Evolutionary conservation across 2,888 invertebrate genomes (phyloP).

Genomic region (Epinotia demarniana): DNA sequence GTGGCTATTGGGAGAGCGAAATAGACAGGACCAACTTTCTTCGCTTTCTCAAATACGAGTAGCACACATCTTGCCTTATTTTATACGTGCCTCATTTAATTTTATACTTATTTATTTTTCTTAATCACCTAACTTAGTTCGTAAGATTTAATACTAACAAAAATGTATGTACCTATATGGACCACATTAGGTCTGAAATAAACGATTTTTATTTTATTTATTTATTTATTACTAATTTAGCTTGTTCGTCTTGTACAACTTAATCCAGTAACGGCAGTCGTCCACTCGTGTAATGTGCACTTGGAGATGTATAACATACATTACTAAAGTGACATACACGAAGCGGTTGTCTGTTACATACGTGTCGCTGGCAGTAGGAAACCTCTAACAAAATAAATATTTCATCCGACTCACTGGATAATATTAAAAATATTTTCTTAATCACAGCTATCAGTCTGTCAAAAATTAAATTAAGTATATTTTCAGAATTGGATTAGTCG

Average conservation of each 20-base stretch:
- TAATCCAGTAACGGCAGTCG: conserved; percentile 61
- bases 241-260: conserved; percentile 71
- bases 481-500: conserved; percentile 82
- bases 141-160: too few species aligned
- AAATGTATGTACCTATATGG: too few species aligned
- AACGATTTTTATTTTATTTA: too few species aligned
- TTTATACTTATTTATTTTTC: too few species aligned
- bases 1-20: too few species aligned
- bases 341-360: conserved; percentile 73
- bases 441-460: conserved; percentile 85
- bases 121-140: too few species aligned
- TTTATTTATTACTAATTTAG: conserved; percentile 69
- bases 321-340: conserved; percentile 71
- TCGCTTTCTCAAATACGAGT: too few species aligned
- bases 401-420: conserved; percentile 84
- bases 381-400: conserved; percentile 83
- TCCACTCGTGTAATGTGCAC: conserved; percentile 58
- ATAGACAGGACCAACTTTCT: too few species aligned
- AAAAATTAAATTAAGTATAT: conserved; percentile 85
- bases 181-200: too few species aligned
- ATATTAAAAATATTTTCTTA: conserved; percentile 85
- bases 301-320: conserved; percentile 62
- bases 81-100: too few species aligned
- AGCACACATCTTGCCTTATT: too few species aligned
- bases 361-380: conserved; percentile 80